Percentiles rank a stretch among this genome's conserved stretches.
These are phyloP conservation scores for Amphiura filiformis DNA, from an alignment of 35 echinoderm and acorn worm genomes.

Conservation along the genomic window DNA sequence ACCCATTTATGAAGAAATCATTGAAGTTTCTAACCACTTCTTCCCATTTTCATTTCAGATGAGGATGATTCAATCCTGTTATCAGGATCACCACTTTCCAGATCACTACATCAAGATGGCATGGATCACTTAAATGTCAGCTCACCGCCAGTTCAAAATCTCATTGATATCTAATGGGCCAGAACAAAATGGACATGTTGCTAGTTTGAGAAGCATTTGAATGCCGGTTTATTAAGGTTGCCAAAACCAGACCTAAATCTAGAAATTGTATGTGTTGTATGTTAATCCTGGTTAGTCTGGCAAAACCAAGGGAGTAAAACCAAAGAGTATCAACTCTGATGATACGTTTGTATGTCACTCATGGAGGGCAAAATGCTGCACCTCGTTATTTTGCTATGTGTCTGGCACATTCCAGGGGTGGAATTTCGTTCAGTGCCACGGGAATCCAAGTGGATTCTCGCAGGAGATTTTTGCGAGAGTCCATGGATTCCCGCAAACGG, in stretches of 20 bases:
- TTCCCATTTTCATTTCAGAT: conserved; percentile 38
- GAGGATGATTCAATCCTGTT: conserved; percentile 74
- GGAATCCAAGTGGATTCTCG: no score
- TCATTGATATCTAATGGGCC: neutral
- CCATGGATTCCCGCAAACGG: no score
- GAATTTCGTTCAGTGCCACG: no score
- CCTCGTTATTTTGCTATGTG: no score
- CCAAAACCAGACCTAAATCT: neutral
- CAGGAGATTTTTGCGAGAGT: no score
- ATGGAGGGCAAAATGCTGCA: no score
- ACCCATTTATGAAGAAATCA: neutral
- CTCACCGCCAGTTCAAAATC: conserved; percentile 16
- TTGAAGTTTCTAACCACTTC: neutral
- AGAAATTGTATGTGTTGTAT: neutral
- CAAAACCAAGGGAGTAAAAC: no score
- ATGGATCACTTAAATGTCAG: neutral
- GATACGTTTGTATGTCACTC: no score
- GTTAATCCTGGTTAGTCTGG: neutral
- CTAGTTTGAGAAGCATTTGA: neutral
- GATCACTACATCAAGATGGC: neutral
- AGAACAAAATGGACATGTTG: neutral
- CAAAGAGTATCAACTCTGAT: no score
- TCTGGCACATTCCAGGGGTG: no score
- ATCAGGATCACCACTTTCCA: conserved; percentile 39
- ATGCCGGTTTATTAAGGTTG: neutral